Evolutionary conservation across 2,888 invertebrate genomes (phyloP).

Genomic region (Cephus sareptanus): DNA sequence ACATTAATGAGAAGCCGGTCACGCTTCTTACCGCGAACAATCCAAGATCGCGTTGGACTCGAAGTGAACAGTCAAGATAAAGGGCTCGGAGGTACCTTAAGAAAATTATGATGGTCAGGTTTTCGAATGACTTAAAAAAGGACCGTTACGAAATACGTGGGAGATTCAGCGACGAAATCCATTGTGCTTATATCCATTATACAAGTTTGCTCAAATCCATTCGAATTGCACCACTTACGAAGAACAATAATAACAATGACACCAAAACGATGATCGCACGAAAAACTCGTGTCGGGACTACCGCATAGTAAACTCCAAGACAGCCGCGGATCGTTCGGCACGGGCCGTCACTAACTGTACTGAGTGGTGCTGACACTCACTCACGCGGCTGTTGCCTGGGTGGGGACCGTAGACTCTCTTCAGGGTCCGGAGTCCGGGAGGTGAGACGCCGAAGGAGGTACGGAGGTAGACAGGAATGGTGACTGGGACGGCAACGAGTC

Average conservation of each 20-base stretch:
- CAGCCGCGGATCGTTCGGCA: constrained; percentile 42
- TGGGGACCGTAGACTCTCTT: constrained; percentile 31
- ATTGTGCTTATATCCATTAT: neutral
- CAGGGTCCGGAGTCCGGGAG: constrained; percentile 18
- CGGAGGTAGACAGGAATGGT: neutral
- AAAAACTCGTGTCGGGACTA: constrained; percentile 2
- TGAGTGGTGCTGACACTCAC: constrained; percentile 51
- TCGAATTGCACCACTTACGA: constrained; percentile 36
- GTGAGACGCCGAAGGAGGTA: constrained; percentile 23
- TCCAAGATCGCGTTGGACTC: neutral
- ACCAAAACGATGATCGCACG: neutral
- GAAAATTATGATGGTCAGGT: neutral
- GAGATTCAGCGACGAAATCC: neutral
- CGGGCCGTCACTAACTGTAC: constrained; percentile 59
- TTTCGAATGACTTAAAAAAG: neutral
- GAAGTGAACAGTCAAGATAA: neutral
- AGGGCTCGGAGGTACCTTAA: neutral
- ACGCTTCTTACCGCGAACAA: constrained; percentile 5
- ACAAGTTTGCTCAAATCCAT: neutral
- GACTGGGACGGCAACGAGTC: constrained; percentile 30
- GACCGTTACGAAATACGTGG: neutral
- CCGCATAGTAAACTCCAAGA: constrained; percentile 35
- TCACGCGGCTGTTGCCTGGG: constrained; percentile 38
- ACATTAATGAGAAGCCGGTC: constrained; percentile 3
- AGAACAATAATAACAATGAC: constrained; percentile 19